Evolutionary conservation across 2,113 vertebrate species (phyloP).

Genomic region (Puffinus mauretanicus): DNA sequence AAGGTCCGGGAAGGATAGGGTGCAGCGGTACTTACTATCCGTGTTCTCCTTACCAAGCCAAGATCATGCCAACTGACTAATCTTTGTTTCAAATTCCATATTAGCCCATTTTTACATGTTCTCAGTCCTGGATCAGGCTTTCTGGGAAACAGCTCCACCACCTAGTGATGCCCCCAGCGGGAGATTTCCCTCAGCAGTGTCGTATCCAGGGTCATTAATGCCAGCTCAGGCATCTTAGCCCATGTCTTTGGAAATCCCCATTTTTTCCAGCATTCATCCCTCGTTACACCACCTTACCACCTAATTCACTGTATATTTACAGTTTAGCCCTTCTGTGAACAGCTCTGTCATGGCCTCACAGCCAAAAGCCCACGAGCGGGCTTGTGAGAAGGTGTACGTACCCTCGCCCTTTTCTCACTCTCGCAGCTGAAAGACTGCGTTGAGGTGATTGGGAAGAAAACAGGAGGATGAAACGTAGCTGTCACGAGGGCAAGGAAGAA

Average conservation of each 20-base stretch:
- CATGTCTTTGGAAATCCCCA: neutral
- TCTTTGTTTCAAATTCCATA: neutral
- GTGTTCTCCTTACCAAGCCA: neutral
- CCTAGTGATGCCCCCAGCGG: neutral
- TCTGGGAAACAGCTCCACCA: neutral
- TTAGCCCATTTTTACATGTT: neutral
- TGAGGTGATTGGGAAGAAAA: neutral
- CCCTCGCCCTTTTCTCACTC: neutral
- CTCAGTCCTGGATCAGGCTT: neutral
- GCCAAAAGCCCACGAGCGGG: neutral
- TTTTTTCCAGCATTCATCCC: neutral
- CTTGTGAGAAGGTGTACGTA: neutral
- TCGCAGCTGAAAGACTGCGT: fast-evolving
- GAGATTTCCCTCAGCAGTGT: neutral
- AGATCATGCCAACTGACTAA: neutral
- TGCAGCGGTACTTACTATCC: neutral
- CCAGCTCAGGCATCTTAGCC: neutral
- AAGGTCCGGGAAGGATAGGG: neutral
- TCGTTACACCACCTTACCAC: neutral
- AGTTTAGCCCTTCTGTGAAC: neutral
- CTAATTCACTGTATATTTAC: neutral
- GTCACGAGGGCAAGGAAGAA: neutral
- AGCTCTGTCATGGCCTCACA: neutral
- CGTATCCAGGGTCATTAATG: neutral
- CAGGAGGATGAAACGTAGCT: neutral